Conservation (phyloP, 1,140 invertebrate genomes). For the Eulimnadia texana region DNA sequence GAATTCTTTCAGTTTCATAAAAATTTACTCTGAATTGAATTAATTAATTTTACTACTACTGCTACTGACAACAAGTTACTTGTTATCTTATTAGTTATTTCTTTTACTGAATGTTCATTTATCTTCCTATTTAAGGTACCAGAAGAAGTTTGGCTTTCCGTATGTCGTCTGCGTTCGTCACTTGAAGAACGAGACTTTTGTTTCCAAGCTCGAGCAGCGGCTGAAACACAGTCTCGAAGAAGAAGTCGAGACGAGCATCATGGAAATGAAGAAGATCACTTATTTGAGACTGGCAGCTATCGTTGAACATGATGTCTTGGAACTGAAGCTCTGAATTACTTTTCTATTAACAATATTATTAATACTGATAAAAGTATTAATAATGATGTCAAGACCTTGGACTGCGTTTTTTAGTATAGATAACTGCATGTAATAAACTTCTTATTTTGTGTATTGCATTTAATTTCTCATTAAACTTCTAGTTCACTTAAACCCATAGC, state of each 20-base stretch:
- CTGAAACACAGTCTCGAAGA: not conserved
- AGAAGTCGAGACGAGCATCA: not conserved
- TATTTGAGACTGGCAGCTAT: not conserved
- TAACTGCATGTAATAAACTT: too few species aligned
- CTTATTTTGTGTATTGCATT: too few species aligned
- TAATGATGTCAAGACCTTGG: too few species aligned
- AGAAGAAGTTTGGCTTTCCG: not conserved
- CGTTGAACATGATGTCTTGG: not conserved
- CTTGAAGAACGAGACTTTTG: not conserved
- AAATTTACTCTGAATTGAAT: not conserved
- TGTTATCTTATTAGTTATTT: too few species aligned
- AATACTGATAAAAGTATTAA: too few species aligned
- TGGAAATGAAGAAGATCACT: not conserved
- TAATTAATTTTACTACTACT: not conserved
- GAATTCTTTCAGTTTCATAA: not conserved
- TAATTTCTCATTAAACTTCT: too few species aligned
- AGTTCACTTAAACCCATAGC: too few species aligned
- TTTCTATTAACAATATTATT: too few species aligned
- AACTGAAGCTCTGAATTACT: not conserved
- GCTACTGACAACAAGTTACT: too few species aligned
- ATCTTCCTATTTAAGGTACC: not conserved
- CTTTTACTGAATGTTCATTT: too few species aligned
- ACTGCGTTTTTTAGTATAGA: too few species aligned
- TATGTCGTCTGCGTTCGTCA: not conserved
- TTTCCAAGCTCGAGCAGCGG: not conserved